These are phyloP conservation scores for Dasypus novemcinctus DNA, from an alignment of 2,113 vertebrate species.

Conservation along the genomic window DNA sequence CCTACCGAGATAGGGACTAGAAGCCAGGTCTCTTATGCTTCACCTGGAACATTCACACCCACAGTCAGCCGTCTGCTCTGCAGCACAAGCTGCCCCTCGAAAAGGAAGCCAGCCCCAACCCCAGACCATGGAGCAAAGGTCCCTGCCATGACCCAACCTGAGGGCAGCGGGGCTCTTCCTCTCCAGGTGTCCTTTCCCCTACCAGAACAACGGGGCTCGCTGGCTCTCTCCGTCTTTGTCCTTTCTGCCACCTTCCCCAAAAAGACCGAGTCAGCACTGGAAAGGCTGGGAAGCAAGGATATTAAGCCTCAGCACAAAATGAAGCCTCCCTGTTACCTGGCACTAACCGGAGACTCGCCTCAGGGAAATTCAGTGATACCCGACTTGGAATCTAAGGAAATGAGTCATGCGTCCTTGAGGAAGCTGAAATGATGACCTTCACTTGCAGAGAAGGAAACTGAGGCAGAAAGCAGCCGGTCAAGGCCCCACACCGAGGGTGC, in stretches of 20 bases:
- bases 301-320: not conserved
- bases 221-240: not conserved
- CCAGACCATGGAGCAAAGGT: not conserved
- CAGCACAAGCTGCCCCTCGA: not conserved
- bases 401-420: not conserved
- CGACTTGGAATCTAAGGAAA: constrained; percentile 6
- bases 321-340: constrained; percentile 13
- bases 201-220: accelerated
- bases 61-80: not conserved
- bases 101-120: not conserved
- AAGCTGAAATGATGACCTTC: not conserved
- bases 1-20: not conserved
- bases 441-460: constrained; percentile 32
- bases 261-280: not conserved
- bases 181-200: not conserved
- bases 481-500: accelerated
- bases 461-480: not conserved
- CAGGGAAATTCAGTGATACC: not conserved
- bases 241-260: not conserved
- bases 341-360: not conserved
- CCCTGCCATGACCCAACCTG: accelerated
- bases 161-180: not conserved
- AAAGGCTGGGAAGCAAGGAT: not conserved
- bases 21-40: not conserved
- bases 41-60: not conserved